Evolutionary conservation across 2,888 invertebrate species (phyloP).

Genomic region (Drosophila prolongata): DNA sequence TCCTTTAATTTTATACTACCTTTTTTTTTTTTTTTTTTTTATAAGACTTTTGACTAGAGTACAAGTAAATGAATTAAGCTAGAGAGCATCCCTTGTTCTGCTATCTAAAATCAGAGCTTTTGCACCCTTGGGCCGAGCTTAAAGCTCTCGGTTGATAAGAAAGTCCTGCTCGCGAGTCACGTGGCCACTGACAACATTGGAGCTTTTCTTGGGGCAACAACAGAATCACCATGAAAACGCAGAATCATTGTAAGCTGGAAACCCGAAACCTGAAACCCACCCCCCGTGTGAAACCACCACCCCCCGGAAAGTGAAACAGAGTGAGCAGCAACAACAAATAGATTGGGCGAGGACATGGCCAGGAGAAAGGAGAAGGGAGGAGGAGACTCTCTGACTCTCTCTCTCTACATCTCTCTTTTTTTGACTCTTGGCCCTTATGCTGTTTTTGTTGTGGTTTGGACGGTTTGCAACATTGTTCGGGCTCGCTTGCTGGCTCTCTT

Average conservation of each 20-base stretch:
- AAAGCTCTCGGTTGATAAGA: conserved; percentile 58
- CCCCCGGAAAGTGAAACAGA: conserved; percentile 70
- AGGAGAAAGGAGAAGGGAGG: conserved; percentile 7
- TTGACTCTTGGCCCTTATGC: conserved; percentile 43
- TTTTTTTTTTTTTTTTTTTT: no score
- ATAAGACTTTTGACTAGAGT: conserved; percentile 21
- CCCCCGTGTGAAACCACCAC: background rate
- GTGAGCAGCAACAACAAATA: conserved; percentile 51
- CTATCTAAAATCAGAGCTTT: background rate
- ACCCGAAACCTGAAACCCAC: background rate
- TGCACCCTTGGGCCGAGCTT: conserved; percentile 3
- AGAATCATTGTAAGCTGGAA: conserved; percentile 68
- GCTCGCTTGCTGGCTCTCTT: conserved; percentile 20
- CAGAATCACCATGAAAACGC: conserved; percentile 71
- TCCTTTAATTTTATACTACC: conserved; percentile 10
- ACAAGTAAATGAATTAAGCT: conserved; percentile 24
- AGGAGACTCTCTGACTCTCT: conserved; percentile 49
- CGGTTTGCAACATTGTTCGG: conserved; percentile 40
- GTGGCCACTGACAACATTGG: conserved; percentile 68
- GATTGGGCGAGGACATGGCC: conserved; percentile 68
- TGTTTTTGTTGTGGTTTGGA: conserved; percentile 44
- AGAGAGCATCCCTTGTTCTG: conserved; percentile 9
- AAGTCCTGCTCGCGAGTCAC: conserved; percentile 68
- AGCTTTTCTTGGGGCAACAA: conserved; percentile 57
- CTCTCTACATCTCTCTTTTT: conserved; percentile 20